A percentile compares a stretch with the other conserved stretches of the same genome.
These are phyloP conservation scores for Archivesica marissinica DNA, from an alignment of 1,140 invertebrate species.

Conservation along the genomic window DNA sequence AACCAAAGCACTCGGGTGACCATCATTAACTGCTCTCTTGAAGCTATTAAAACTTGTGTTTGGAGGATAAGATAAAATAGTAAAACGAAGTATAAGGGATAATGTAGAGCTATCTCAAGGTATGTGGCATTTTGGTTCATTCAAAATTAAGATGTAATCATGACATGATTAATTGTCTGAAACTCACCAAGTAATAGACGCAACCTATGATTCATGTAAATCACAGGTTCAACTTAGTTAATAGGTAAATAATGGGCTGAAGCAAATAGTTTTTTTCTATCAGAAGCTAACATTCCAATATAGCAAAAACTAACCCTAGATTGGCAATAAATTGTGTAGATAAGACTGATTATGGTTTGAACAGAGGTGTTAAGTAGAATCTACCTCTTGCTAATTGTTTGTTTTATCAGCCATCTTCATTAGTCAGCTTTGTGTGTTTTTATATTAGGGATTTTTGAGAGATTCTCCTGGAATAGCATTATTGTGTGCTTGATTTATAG, in stretches of 20 bases:
- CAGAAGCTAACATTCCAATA: background rate
- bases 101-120: slow-evolving; percentile 1
- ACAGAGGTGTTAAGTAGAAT: slow-evolving; percentile 32
- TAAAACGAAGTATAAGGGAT: no score
- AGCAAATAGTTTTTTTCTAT: slow-evolving; percentile 13
- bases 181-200: slow-evolving; percentile 15
- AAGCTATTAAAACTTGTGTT: no score
- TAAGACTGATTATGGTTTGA: slow-evolving; percentile 6
- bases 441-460: background rate
- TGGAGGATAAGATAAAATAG: no score
- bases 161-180: slow-evolving; percentile 19
- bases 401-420: background rate
- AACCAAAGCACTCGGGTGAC: no score
- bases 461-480: background rate
- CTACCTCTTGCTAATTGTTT: slow-evolving; percentile 12
- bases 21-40: no score
- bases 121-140: slow-evolving; percentile 32
- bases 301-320: slow-evolving; percentile 1
- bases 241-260: slow-evolving; percentile 6
- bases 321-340: slow-evolving; percentile 19
- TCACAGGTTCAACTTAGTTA: background rate
- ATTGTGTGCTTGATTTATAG: background rate
- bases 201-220: background rate
- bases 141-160: slow-evolving; percentile 34
- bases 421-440: background rate